Evolutionary conservation across 2,113 vertebrate species (phyloP), one percentile per base, ranked within the genome.

Genomic region (Macquaria ambigua): DNA sequence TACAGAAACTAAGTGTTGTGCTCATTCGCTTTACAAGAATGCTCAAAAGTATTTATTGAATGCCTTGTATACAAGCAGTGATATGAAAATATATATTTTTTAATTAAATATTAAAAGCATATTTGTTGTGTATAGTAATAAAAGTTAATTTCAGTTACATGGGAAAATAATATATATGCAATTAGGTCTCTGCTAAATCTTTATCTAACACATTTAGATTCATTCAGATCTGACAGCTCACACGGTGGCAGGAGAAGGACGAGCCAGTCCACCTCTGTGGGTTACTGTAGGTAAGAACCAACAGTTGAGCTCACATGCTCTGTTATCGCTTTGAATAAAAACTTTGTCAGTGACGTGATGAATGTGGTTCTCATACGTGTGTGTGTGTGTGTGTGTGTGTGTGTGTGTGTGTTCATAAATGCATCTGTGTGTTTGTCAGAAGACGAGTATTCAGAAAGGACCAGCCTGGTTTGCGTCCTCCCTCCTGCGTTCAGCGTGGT

Each of bases 391-490:
- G 34, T 34, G 34, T 34, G 34, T 34, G 34, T 34, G 56, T 58
- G 18, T 37, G 62, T 64, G n/a, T 74, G 46, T 74, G 23, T 62
- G 39, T 72, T 43, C 39, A 23, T 61, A 7, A 48, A 46, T 61
- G 41, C 11, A 25, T 53, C 18, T 69, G 56, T 83, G 56, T 63
- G 52, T 74, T 58, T 63, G 66, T 71, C 77, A 75, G 56, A 46
- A 34, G 25, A 52, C 21, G 28, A 14, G 9, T 23, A 31, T 80
- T 62, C 46, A 53, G n/a, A 80, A 3, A 25, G 41, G 14, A 68
- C n/a, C 41, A 16, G 56, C 37, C 56, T 71, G 37, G 48, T 46
- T 8, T 63, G 46, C 53, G 6, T 31, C 62, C 10, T 80, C 8
- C 52, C 14, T 25, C 1, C 23, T 5, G 9, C 72, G 21, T 18